A percentile compares a stretch with the other conserved stretches of the same genome.
Evolutionary conservation across 2,797 vertebrate species (phyloP).

Genomic region (Mus caroli): DNA sequence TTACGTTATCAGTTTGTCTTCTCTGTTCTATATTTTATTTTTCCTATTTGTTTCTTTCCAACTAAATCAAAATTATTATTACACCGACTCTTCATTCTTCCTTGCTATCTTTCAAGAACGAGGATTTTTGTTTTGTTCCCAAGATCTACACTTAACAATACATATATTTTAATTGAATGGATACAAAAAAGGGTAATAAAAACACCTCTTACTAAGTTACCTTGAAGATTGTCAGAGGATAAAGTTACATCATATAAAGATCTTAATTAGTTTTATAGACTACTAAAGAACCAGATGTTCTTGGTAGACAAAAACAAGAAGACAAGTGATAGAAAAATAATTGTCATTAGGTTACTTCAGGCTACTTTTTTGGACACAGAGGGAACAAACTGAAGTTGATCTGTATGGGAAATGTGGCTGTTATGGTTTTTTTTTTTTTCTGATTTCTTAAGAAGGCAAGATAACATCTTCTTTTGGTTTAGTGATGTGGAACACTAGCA

Average conservation of each 20-base stretch:
- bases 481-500: not conserved
- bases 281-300: not conserved
- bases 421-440: not conserved
- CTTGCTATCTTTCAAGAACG: conserved; percentile 29
- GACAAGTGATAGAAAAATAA: not conserved
- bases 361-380: not conserved
- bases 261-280: not conserved
- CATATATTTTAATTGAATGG: conserved; percentile 11
- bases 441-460: not conserved
- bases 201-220: not conserved
- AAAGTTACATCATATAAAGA: not conserved
- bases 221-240: not conserved
- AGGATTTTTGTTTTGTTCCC: conserved; percentile 19
- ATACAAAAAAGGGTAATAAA: not conserved
- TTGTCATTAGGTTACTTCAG: not conserved
- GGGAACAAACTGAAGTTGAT: not conserved
- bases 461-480: not conserved
- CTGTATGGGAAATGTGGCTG: not conserved
- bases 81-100: not conserved
- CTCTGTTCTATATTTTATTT: not conserved
- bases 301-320: not conserved
- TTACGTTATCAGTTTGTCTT: not conserved
- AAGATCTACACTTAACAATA: not conserved
- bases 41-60: conserved; percentile 51
- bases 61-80: conserved; percentile 2